Evolutionary conservation across 2,888 invertebrate genomes (phyloP).

Genomic region (Carabus problematicus): DNA sequence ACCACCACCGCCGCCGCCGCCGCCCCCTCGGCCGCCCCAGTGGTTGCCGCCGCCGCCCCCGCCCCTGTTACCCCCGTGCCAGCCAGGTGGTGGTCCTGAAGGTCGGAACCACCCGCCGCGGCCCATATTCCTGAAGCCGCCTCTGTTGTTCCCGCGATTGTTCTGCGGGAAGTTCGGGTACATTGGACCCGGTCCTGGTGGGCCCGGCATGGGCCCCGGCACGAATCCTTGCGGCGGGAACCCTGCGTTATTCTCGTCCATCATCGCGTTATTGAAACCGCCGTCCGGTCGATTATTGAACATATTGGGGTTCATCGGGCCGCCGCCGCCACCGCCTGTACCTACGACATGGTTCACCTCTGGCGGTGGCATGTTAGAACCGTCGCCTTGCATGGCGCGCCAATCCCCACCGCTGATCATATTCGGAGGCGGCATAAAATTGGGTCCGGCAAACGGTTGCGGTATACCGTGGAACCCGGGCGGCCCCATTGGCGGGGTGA

Average conservation of each 20-base stretch:
- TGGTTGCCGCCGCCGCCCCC: conserved; percentile 57
- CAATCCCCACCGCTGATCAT: conserved; percentile 52
- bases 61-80: conserved; percentile 54
- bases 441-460: conserved; percentile 60
- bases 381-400: conserved; percentile 61
- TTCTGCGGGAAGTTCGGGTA: conserved; percentile 54
- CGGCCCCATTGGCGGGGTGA: conserved; percentile 58
- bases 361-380: conserved; percentile 58
- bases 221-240: conserved; percentile 50
- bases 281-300: conserved; percentile 56
- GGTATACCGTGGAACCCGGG: conserved; percentile 60
- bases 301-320: conserved; percentile 56
- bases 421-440: conserved; percentile 53
- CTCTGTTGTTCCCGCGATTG: conserved; percentile 58
- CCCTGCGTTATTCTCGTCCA: conserved; percentile 54
- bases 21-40: conserved; percentile 62
- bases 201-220: conserved; percentile 50
- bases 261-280: conserved; percentile 52
- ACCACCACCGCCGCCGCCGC: conserved; percentile 61
- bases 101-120: conserved; percentile 56
- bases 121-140: conserved; percentile 65
- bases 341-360: conserved; percentile 55
- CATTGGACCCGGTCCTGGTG: conserved; percentile 55
- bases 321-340: conserved; percentile 43
- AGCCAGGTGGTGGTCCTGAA: conserved; percentile 34